Evolutionary conservation across 2,113 vertebrate genomes (phyloP).

Genomic region (Xiphorhynchus elegans): DNA sequence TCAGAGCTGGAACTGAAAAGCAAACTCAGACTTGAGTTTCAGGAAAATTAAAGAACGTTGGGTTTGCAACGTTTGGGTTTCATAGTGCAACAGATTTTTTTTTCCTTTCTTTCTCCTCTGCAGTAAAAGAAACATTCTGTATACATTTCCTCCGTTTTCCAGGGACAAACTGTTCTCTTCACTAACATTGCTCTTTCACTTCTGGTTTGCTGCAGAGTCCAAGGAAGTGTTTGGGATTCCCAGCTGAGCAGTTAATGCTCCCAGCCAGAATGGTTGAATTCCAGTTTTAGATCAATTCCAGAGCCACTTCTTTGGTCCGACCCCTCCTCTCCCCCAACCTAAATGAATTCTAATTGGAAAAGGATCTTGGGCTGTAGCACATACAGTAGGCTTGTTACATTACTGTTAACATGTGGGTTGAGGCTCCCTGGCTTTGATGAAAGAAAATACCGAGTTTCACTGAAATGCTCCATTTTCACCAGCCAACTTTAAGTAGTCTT

Average conservation of each 20-base stretch:
- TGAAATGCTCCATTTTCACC: conserved; percentile 59
- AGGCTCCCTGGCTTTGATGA: conserved; percentile 57
- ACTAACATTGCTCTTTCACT: background rate
- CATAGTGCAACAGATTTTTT: background rate
- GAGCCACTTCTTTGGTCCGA: conserved; percentile 55
- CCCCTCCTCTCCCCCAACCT: background rate
- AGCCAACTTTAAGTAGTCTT: conserved; percentile 51
- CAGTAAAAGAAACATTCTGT: background rate
- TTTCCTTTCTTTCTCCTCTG: background rate
- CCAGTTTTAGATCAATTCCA: conserved; percentile 44
- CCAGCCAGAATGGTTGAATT: background rate
- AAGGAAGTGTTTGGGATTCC: background rate
- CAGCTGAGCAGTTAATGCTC: background rate
- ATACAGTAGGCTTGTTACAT: conserved; percentile 53
- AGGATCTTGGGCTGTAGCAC: conserved; percentile 30
- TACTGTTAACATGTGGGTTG: conserved; percentile 63
- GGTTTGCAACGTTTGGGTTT: too few species aligned
- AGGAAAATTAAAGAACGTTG: background rate
- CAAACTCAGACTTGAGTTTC: background rate
- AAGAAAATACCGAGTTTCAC: conserved; percentile 70
- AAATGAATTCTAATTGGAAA: conserved; percentile 50
- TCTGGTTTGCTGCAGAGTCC: background rate
- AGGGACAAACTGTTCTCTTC: background rate
- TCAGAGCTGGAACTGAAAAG: background rate
- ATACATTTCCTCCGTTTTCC: background rate